Evolutionary conservation across 2,113 vertebrate genomes (phyloP).

Genomic region (Melospiza melodia): DNA sequence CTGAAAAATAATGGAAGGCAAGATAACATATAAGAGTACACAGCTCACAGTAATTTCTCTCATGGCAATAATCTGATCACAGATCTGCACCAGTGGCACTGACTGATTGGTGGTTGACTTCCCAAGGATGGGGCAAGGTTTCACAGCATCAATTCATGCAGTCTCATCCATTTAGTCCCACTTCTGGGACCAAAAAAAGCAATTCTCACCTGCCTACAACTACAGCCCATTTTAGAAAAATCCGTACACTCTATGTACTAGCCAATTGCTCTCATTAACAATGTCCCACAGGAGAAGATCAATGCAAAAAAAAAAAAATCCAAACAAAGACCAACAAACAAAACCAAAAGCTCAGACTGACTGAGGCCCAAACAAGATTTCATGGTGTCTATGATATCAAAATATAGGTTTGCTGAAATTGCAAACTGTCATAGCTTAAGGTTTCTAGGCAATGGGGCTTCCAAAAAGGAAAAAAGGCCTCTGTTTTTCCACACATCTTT

Average conservation of each 20-base stretch:
- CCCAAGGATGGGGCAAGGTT: neutral
- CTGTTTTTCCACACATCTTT: neutral
- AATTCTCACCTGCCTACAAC: neutral
- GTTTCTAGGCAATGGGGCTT: neutral
- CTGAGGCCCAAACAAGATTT: neutral
- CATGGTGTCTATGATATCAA: neutral
- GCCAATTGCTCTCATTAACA: neutral
- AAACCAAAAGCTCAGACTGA: neutral
- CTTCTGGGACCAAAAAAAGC: neutral
- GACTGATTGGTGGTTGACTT: neutral
- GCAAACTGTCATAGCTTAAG: neutral
- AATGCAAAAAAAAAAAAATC: neutral
- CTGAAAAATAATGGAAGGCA: neutral
- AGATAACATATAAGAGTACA: neutral
- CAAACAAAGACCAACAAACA: neutral
- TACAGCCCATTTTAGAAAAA: constrained; percentile 11
- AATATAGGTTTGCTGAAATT: neutral
- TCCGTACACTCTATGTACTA: neutral
- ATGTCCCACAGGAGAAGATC: neutral
- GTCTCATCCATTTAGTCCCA: neutral
- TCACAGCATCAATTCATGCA: accelerated
- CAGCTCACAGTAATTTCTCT: neutral
- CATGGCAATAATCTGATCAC: neutral
- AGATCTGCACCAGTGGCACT: neutral
- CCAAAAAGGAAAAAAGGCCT: neutral